Evolutionary conservation across 64 coral and sea anemone species (phyloP).

Genomic region (Stylophora pistillata): DNA sequence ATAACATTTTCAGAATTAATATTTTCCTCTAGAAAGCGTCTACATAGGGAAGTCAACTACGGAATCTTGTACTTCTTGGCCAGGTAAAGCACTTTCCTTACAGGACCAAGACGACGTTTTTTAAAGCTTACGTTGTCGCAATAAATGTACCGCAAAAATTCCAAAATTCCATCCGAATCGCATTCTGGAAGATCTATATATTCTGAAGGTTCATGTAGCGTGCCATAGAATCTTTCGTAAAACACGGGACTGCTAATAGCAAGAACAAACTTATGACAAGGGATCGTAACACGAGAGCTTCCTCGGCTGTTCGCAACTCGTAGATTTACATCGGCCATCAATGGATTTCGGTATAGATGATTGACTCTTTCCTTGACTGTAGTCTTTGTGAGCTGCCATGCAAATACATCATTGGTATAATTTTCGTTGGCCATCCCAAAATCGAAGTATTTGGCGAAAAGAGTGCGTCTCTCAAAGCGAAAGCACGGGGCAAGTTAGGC

Average conservation of each 20-base stretch:
- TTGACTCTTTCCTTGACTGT: background rate
- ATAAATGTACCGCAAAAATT: constrained; percentile 27
- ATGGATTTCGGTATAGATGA: background rate
- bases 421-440: too few relatives aligned
- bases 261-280: constrained; percentile 22
- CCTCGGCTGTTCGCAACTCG: background rate
- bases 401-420: background rate
- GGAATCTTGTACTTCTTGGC: constrained; percentile 26
- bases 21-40: constrained; percentile 5
- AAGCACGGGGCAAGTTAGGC: too few relatives aligned
- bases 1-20: constrained; percentile 15
- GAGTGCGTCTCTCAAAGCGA: background rate
- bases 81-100: constrained; percentile 21
- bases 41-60: background rate
- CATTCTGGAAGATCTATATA: constrained; percentile 12
- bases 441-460: background rate
- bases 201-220: background rate
- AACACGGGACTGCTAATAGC: background rate
- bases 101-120: background rate
- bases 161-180: constrained; percentile 8
- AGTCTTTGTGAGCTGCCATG: background rate
- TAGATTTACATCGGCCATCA: constrained; percentile 14
- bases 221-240: constrained; percentile 3
- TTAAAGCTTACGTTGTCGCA: background rate
- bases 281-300: background rate